Evolutionary conservation across 2,888 invertebrate genomes (phyloP), one percentile per base, ranked within the genome.

Genomic region (Xestoiulus laeticollis): DNA sequence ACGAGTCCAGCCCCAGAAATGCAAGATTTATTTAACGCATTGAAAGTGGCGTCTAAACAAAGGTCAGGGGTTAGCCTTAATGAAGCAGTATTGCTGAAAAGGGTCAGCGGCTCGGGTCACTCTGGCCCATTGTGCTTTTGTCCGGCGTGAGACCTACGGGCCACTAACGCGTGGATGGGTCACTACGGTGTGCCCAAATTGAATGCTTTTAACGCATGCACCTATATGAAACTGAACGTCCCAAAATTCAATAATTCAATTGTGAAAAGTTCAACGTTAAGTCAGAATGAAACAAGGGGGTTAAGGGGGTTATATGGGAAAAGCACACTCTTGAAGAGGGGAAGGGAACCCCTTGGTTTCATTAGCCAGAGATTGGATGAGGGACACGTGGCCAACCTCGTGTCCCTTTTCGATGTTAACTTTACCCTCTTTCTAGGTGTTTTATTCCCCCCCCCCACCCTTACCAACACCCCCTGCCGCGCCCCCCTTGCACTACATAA

Each of bases 11-110:
- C 84, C 84, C 84, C 12, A 33, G 84, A 84, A 33, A 84, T 68
- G 68, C 22, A 68, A 38, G 84, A 86, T 86, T 48, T 86, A 86
- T 86, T 48, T 53, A 86, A 86, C 44, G 43, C 86, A 86, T 86
- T 22, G n/a, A 19, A n/a, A 22, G 32, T 48, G 48, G 32, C 30
- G 38, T 32, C 86, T 86, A 86, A 86, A 86, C 86, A 86, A 86
- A 86, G 86, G 86, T 86, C 86, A 86, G 86, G 86, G 86, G 86
- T 86, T 86, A 86, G 53, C 43, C 14, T 19, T 48, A 86, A 86
- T 86, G 86, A 86, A 86, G 86, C 44, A n/a, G 43, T 32, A 16
- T 86, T 43, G 38, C 44, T 53, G 44, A 19, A 86, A 53, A 86
- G 84, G 84, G 84, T 84, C 84, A 84, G 8, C 84, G 43, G 68